A percentile compares a stretch with the other conserved stretches of the same genome.
Evolutionary conservation across 2,797 vertebrate species (phyloP).

Genomic region (Octomys mimax): DNA sequence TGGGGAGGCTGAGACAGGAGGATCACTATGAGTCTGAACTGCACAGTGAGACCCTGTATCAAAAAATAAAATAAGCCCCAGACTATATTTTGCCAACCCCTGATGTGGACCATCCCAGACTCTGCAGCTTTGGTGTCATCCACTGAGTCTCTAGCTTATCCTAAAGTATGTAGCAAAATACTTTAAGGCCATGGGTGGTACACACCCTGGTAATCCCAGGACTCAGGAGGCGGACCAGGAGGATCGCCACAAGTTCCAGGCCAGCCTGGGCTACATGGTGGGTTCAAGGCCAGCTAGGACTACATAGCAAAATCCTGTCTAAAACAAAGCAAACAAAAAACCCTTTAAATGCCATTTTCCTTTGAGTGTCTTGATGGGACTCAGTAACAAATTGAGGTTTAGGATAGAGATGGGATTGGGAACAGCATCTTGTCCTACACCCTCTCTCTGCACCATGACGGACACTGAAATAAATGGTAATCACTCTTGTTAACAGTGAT

Average conservation of each 20-base stretch:
- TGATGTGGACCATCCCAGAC: background rate
- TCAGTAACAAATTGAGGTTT: slow-evolving; percentile 23
- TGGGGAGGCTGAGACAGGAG: no score
- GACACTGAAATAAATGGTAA: background rate
- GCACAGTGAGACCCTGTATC: no score
- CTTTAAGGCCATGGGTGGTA: background rate
- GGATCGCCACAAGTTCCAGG: background rate
- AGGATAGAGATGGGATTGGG: background rate
- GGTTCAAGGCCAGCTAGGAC: background rate
- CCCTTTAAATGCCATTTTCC: slow-evolving; percentile 23
- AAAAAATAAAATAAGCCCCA: slow-evolving; percentile 8
- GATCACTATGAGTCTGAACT: no score
- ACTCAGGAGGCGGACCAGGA: background rate
- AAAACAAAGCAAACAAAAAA: background rate
- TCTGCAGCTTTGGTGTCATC: background rate
- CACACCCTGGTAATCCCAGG: background rate
- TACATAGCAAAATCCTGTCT: background rate
- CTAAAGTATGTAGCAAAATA: slow-evolving; percentile 3
- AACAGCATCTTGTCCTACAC: slow-evolving; percentile 15
- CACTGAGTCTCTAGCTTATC: background rate
- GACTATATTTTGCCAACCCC: background rate
- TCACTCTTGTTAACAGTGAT: slow-evolving; percentile 15
- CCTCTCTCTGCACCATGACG: background rate
- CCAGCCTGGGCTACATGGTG: background rate
- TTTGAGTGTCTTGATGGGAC: background rate